Evolutionary conservation across 35 echinoderm and acorn worm species (phyloP).

Genomic region (Lytechinus variegatus): DNA sequence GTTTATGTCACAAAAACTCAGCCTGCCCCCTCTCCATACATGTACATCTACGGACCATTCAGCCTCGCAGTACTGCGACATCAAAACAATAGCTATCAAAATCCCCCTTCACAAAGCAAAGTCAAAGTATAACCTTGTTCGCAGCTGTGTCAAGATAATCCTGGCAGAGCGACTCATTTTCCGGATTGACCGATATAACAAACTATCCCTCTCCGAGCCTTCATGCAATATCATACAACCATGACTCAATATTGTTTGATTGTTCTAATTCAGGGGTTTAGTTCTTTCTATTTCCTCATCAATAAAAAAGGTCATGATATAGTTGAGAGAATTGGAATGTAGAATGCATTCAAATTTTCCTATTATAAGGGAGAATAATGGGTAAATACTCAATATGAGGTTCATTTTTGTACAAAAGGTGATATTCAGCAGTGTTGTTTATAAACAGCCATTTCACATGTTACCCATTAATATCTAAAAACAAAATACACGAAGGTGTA

Average conservation of each 20-base stretch:
- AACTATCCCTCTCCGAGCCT: not conserved
- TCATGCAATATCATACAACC: not conserved
- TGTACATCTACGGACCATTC: not conserved
- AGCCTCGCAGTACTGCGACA: not conserved
- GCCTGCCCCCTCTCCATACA: not conserved
- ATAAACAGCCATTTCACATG: not conserved
- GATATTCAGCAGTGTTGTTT: not conserved
- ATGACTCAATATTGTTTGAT: not conserved
- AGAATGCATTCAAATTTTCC: not conserved
- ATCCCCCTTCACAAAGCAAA: not conserved
- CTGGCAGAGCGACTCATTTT: not conserved
- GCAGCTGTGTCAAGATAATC: not conserved
- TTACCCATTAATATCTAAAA: not conserved
- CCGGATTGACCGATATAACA: not conserved
- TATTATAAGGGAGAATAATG: not conserved
- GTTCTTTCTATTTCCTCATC: not conserved
- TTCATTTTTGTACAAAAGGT: not conserved
- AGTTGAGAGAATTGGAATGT: constrained; percentile 12
- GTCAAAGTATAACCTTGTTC: not conserved
- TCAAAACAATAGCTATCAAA: not conserved
- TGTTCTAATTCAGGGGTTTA: not conserved
- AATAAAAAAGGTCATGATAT: not conserved
- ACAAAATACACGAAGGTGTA: not conserved
- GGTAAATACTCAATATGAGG: not conserved
- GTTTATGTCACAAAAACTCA: not conserved